Evolutionary conservation across 2,888 invertebrate genomes (phyloP).

Genomic region (Glaucopsyche alexis): DNA sequence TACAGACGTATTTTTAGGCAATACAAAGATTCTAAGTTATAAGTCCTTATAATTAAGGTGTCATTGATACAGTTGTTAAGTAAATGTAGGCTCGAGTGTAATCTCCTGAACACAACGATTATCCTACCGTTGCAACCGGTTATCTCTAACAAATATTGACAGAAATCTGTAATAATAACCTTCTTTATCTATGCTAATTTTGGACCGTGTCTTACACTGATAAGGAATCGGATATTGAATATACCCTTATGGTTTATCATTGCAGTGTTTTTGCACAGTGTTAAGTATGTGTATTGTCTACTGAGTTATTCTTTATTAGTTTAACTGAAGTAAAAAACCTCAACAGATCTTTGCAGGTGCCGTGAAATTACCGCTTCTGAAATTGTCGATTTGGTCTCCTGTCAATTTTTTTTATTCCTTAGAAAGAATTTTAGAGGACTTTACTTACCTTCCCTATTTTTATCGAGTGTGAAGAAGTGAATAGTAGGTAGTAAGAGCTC

Average conservation of each 20-base stretch:
- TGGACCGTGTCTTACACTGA: slow-evolving; percentile 48
- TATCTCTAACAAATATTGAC: slow-evolving; percentile 72
- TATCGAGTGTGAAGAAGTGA: too few relatives aligned
- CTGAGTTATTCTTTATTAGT: background rate
- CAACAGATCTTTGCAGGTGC: too few relatives aligned
- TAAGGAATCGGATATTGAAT: slow-evolving; percentile 18
- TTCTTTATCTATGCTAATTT: slow-evolving; percentile 70
- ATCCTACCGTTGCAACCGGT: slow-evolving; percentile 58
- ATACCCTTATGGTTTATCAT: background rate
- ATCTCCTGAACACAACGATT: slow-evolving; percentile 46
- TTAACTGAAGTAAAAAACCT: too few relatives aligned
- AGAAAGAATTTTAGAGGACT: too few relatives aligned
- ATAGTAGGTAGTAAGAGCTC: too few relatives aligned
- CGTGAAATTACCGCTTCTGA: too few relatives aligned
- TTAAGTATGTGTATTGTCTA: too few relatives aligned
- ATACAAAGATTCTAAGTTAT: background rate
- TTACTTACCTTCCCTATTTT: too few relatives aligned
- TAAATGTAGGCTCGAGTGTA: slow-evolving; percentile 39
- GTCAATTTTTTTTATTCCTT: too few relatives aligned
- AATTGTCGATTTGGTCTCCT: too few relatives aligned
- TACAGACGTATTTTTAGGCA: background rate
- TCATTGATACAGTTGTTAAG: slow-evolving; percentile 30
- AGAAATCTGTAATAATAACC: slow-evolving; percentile 62
- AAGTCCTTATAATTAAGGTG: slow-evolving; percentile 5
- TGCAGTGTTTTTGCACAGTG: background rate